Percentiles rank a stretch among this genome's conserved stretches.
Conservation (phyloP, 2,797 vertebrate genomes). For the Anguilla megastoma region DNA sequence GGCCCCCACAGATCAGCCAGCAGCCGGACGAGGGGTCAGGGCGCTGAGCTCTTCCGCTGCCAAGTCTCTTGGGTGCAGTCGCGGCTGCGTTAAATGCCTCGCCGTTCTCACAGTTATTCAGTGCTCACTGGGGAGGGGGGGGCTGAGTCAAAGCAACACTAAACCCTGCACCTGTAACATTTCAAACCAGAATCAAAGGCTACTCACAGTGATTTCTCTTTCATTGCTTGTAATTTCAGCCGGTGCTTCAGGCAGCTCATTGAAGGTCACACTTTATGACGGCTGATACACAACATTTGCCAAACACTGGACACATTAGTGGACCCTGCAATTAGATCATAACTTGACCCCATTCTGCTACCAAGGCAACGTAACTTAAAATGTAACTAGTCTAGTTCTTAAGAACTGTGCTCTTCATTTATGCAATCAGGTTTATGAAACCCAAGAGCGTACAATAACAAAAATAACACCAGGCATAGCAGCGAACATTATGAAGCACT, state of each 20-base stretch:
- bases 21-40: not conserved
- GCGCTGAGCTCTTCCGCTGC: not conserved
- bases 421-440: not conserved
- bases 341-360: not conserved
- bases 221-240: not conserved
- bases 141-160: not conserved
- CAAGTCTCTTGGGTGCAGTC: not conserved
- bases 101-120: not conserved
- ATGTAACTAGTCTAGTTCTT: not conserved
- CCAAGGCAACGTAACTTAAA: not conserved
- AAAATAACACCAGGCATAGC: not conserved
- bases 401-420: not conserved
- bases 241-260: not conserved
- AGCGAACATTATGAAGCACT: not conserved
- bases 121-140: not conserved
- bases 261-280: not conserved
- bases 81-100: not conserved
- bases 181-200: conserved; percentile 4
- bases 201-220: not conserved
- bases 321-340: not conserved
- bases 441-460: not conserved
- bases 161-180: not conserved
- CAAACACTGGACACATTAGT: not conserved
- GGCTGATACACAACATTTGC: not conserved
- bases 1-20: not conserved